Evolutionary conservation across 2,797 vertebrate species (phyloP).

Genomic region (Sebastes steindachneri): DNA sequence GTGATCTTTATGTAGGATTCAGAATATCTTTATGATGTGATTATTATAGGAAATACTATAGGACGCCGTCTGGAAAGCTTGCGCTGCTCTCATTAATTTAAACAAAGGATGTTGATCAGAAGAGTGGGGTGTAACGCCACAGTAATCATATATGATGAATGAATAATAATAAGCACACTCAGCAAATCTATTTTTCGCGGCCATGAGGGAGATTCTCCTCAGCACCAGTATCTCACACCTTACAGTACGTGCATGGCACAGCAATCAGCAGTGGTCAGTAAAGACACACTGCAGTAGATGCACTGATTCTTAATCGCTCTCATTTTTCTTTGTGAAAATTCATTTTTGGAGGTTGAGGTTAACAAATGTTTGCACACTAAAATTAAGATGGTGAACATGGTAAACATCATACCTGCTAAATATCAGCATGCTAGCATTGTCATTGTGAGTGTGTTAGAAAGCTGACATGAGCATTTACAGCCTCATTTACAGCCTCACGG

Average conservation of each 20-base stretch:
- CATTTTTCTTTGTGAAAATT: not conserved
- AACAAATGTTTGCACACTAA: not conserved
- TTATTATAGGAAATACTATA: not conserved
- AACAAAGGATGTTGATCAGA: not conserved
- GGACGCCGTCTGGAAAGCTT: not conserved
- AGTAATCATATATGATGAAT: not conserved
- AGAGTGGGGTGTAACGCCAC: not conserved
- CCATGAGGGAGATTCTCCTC: not conserved
- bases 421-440: no score
- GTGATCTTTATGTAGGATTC: not conserved
- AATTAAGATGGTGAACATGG: no score
- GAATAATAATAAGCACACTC: not conserved
- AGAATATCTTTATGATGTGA: not conserved
- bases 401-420: no score
- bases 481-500: no score
- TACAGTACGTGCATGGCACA: not conserved
- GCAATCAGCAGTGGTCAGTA: not conserved
- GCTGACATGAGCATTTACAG: no score
- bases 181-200: not conserved
- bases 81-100: not conserved
- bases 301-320: not conserved
- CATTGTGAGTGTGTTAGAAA: no score
- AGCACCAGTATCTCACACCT: not conserved
- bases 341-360: not conserved
- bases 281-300: not conserved